A percentile compares a stretch with the other conserved stretches of the same genome.
Evolutionary conservation across 2,888 invertebrate genomes (phyloP).

Genomic region (Andrena praecox): DNA sequence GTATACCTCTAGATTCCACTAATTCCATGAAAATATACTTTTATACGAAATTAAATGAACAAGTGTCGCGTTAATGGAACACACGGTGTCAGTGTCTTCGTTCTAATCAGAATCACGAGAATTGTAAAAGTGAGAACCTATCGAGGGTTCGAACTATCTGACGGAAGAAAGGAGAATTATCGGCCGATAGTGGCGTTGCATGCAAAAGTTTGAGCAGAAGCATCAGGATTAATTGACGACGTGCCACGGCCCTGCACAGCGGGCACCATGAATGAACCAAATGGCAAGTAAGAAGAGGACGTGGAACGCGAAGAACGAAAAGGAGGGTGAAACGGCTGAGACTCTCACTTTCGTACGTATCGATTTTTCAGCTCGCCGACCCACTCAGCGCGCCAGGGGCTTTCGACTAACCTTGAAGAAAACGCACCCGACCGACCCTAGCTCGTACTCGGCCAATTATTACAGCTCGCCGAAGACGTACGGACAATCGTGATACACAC

Average conservation of each 20-base stretch:
- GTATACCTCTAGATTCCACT: too few species aligned
- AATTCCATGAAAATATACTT: too few species aligned
- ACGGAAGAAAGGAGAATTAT: too few species aligned
- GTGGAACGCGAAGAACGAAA: conserved; percentile 69
- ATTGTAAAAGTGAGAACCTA: too few species aligned
- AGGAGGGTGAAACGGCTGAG: conserved; percentile 71
- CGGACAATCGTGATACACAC: conserved; percentile 22
- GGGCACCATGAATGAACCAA: conserved; percentile 69
- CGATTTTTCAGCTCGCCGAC: conserved; percentile 82
- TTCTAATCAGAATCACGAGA: too few species aligned
- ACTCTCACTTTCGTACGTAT: conserved; percentile 81
- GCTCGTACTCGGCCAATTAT: conserved; percentile 52
- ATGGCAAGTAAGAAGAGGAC: conserved; percentile 72
- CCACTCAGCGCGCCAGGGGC: conserved; percentile 72
- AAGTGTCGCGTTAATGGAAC: too few species aligned
- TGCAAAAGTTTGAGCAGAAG: not conserved
- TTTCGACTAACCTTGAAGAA: conserved; percentile 75
- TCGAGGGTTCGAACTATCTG: too few species aligned
- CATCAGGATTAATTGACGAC: conserved; percentile 17
- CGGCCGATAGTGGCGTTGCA: too few species aligned
- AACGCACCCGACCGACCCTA: conserved; percentile 73
- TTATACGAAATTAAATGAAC: too few species aligned
- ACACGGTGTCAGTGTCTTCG: too few species aligned
- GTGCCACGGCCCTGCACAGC: conserved; percentile 58
- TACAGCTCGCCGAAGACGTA: conserved; percentile 30